Conservation (phyloP, 1,140 invertebrate genomes). For the Cryptotermes secundus region DNA sequence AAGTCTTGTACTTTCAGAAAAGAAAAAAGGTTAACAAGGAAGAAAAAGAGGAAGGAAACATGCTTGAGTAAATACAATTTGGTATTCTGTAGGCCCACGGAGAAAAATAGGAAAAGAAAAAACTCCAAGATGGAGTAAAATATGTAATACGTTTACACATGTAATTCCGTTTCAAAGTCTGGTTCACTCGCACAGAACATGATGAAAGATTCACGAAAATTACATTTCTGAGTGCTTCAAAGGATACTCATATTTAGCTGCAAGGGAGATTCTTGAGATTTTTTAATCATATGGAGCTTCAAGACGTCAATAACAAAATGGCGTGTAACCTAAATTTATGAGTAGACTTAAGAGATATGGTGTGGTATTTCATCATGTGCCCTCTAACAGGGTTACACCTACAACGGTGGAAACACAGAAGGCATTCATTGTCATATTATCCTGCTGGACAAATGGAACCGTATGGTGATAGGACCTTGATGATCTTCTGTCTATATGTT, state of each 20-base stretch:
- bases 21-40: neutral
- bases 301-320: neutral
- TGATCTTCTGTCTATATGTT: no score
- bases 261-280: neutral
- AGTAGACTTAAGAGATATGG: neutral
- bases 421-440: neutral
- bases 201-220: no score
- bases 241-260: neutral
- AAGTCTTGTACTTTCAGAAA: no score
- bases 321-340: neutral
- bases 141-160: neutral
- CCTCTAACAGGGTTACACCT: neutral
- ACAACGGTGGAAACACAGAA: neutral
- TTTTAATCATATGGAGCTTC: neutral
- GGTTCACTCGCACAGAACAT: no score
- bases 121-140: neutral
- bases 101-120: no score
- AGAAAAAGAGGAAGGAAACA: neutral
- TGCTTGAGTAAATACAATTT: neutral
- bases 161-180: neutral
- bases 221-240: no score
- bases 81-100: no score
- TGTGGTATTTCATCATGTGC: neutral
- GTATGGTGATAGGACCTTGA: no score
- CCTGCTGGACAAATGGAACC: neutral